Evolutionary conservation across 2,797 vertebrate species (phyloP).

Genomic region (Avahi laniger): DNA sequence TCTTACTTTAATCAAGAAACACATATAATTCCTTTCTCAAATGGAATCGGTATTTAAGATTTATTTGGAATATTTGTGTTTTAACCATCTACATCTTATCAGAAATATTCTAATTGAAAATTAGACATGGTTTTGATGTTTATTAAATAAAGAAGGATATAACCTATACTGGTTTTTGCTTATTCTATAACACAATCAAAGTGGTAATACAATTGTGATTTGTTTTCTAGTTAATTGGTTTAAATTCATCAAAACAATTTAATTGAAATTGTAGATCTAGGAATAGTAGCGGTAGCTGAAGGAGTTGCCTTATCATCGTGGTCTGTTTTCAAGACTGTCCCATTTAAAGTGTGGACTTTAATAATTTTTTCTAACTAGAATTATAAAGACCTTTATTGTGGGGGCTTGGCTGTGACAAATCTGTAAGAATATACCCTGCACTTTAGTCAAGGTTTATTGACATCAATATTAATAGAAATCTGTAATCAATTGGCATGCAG

Average conservation of each 20-base stretch:
- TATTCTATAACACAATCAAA: background rate
- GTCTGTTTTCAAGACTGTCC: background rate
- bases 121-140: background rate
- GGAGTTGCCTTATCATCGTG: background rate
- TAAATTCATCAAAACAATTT: background rate
- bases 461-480: background rate
- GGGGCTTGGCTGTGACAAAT: background rate
- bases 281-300: background rate
- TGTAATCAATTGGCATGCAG: background rate
- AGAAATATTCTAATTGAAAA: background rate
- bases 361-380: slow-evolving; percentile 8
- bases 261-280: background rate
- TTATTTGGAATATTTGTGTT: background rate
- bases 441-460: background rate
- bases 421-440: background rate
- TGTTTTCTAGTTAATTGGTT: background rate
- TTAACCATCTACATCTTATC: background rate
- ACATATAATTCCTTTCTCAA: background rate
- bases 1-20: background rate
- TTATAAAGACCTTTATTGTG: background rate
- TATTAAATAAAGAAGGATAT: background rate
- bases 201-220: background rate
- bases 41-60: background rate
- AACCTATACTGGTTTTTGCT: background rate
- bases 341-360: background rate